These are phyloP conservation scores for Epinephelus fuscoguttatus DNA, from an alignment of 2,113 vertebrate genomes.

Conservation along the genomic window DNA sequence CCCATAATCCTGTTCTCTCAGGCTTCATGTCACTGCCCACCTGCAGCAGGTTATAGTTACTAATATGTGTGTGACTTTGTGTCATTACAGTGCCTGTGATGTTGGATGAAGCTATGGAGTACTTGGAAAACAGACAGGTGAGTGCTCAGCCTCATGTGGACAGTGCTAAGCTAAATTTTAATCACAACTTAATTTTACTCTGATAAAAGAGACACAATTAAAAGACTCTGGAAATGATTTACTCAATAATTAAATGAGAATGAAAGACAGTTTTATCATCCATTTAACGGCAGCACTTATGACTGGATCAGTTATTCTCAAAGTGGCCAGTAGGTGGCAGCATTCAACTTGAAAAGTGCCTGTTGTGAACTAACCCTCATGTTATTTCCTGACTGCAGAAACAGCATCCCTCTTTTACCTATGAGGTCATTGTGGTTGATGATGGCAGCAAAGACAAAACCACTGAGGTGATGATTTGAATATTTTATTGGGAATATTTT, in stretches of 20 bases:
- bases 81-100: conserved; percentile 91
- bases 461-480: conserved; percentile 84
- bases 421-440: conserved; percentile 95
- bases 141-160: conserved; percentile 14
- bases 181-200: not conserved
- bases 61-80: conserved; percentile 30
- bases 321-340: conserved; percentile 69
- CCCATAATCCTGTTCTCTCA: not conserved
- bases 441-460: conserved; percentile 97
- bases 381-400: conserved; percentile 84
- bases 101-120: conserved; percentile 96
- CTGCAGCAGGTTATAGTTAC: not conserved
- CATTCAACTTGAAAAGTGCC: conserved; percentile 22
- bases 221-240: not conserved
- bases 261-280: not conserved
- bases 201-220: not conserved
- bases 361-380: not conserved
- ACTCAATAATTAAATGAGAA: not conserved
- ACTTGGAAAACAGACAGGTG: conserved; percentile 95
- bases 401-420: conserved; percentile 88
- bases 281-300: not conserved
- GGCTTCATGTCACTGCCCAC: not conserved
- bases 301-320: not conserved
- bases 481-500: not conserved
- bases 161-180: not conserved